Base-by-base conservation (phyloP, 2,888 invertebrate genomes). In the Eulithis prunata region DNA sequence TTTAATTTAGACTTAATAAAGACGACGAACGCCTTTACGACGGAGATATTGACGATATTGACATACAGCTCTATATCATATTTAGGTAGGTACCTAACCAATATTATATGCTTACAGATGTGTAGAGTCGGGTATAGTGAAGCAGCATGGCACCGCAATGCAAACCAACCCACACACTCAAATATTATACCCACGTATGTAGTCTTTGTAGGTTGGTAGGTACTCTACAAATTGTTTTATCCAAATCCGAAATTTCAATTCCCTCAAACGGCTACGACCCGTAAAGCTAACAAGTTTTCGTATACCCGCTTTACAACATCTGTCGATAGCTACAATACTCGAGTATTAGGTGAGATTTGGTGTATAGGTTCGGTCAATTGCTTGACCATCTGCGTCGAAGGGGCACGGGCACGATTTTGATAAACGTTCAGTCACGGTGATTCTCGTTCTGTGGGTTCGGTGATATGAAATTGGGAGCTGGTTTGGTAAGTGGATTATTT, bases 301-400 rank as follows among this genome's bases (percentile, higher is more conserved):
- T 10, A 54, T 57, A 63, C 54, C 60, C 57, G 57, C 51, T 67
- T 56, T 57, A 49, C 53, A 57, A 65, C 69, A 69, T 66, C 69
- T 69, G 69, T 66, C 66, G 66, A 69, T 64, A 28, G 58, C 58
- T 66, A 66, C 59, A 64, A 58, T 62, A 59, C 45, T 66, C 78
- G 77, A 74, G 84, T 78, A 86, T 87, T 88, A 88, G 84, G 81
- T 83, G 84, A 81, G 84, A 85, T 87, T 88, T 85, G 77, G 82
- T 83, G 55, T 81, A 83, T 82, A 82, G 80, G 81, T 71, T 73
- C 82, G 87, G 88, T 88, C 88, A 89, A 91, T 91, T 83, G 90
- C 78, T 78, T 82, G 89, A 84, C 90, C 91, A 91, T 91, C 91
- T 91, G 91, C 81, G 85, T 69, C 75, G 69, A 74, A 72, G 73